Evolutionary conservation across 1,140 invertebrate genomes (phyloP).

Genomic region (Pteromalus puparum): DNA sequence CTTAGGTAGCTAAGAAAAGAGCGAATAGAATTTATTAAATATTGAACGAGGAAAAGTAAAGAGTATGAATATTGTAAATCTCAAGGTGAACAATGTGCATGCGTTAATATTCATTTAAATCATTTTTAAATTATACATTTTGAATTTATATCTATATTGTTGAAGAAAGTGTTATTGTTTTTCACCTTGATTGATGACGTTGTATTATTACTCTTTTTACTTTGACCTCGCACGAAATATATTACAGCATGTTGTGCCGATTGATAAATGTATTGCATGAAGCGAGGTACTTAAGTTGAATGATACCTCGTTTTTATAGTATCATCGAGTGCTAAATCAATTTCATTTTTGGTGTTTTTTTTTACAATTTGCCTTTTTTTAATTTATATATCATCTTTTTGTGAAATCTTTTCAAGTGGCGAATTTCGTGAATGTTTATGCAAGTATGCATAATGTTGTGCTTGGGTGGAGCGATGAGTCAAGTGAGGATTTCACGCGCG

Average conservation of each 20-base stretch:
- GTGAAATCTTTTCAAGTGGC: neutral
- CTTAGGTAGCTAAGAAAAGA: slow-evolving; percentile 26
- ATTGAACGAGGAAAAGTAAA: slow-evolving; percentile 27
- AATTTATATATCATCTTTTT: neutral
- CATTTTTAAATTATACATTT: neutral
- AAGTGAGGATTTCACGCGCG: neutral
- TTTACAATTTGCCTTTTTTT: slow-evolving; percentile 36
- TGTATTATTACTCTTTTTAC: slow-evolving; percentile 8
- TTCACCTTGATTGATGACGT: neutral
- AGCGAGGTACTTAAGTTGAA: neutral
- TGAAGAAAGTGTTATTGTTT: neutral
- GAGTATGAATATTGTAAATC: neutral
- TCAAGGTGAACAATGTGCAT: neutral
- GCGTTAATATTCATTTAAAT: neutral
- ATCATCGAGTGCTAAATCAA: slow-evolving; percentile 30
- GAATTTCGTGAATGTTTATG: slow-evolving; percentile 9
- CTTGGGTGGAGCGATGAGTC: neutral
- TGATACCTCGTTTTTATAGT: slow-evolving; percentile 18
- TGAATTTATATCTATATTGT: neutral
- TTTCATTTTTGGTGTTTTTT: slow-evolving; percentile 22
- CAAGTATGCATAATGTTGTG: neutral
- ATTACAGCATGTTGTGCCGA: neutral
- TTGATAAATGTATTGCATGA: neutral
- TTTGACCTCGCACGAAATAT: neutral
- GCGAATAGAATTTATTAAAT: neutral